These are phyloP conservation scores for Drosophila rubida DNA, from an alignment of 2,888 invertebrate genomes.

Conservation along the genomic window DNA sequence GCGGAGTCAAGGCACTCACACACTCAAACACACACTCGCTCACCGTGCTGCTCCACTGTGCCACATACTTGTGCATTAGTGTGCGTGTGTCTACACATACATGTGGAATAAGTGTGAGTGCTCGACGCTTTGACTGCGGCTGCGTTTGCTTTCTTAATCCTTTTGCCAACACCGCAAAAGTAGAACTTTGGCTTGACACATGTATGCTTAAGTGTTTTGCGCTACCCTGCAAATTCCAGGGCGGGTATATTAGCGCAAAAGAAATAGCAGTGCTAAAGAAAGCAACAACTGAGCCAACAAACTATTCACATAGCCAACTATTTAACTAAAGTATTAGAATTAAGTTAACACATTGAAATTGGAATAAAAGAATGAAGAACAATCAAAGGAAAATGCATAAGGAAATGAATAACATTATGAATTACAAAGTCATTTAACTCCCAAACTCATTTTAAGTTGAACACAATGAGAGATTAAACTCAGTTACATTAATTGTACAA, in stretches of 20 bases:
- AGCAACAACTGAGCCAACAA: no score
- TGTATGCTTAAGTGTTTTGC: not conserved
- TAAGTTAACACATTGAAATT: no score
- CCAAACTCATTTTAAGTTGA: no score
- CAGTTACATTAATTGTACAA: no score
- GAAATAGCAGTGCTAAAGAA: no score
- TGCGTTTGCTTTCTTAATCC: slow-evolving; percentile 44
- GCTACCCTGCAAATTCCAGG: not conserved
- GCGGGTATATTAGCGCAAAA: not conserved
- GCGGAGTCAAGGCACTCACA: slow-evolving; percentile 25
- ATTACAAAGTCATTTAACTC: no score
- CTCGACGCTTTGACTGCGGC: slow-evolving; percentile 37
- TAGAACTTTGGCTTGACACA: slow-evolving; percentile 5
- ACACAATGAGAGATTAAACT: no score
- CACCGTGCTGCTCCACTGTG: slow-evolving; percentile 30
- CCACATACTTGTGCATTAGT: slow-evolving; percentile 39
- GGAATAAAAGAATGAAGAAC: no score
- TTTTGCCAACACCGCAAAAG: slow-evolving; percentile 36
- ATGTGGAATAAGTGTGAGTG: slow-evolving; percentile 15
- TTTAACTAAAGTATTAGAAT: no score
- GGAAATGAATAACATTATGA: no score
- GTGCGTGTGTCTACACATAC: not conserved
- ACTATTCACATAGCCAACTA: no score
- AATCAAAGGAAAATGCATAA: no score
- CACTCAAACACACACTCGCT: not conserved